phyloP scores from a whole-genome alignment of 2,888 invertebrate species.

The Hirtodrosophila cameraria region DNA sequence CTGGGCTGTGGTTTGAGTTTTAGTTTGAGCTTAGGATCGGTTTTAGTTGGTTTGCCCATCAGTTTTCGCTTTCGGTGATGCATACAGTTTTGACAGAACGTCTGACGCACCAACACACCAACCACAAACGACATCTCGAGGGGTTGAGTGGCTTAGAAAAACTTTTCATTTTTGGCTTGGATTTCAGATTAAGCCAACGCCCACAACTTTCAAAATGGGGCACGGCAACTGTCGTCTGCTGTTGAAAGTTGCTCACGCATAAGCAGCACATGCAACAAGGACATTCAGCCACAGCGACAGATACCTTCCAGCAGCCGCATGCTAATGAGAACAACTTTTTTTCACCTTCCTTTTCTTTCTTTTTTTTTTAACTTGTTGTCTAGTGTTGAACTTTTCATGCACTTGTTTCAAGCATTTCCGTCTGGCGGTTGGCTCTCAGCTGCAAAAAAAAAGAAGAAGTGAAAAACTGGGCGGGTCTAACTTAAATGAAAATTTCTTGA shows the following conservation, averaged over 20 bases:
- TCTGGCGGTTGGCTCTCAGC: not conserved
- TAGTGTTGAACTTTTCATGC: conserved; percentile 42
- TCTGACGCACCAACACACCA: conserved; percentile 50
- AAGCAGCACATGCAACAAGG: conserved; percentile 43
- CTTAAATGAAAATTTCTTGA: conserved; percentile 39
- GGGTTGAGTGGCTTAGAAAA: conserved; percentile 47
- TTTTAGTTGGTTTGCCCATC: conserved; percentile 22
- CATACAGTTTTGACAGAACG: conserved; percentile 59
- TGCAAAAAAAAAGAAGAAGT: conserved; percentile 6
- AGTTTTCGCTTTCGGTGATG: conserved; percentile 55
- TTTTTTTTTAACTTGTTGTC: conserved; percentile 17
- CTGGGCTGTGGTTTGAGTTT: not conserved
- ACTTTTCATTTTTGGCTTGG: conserved; percentile 47
- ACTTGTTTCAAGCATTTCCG: conserved; percentile 34
- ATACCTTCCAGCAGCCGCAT: conserved; percentile 47
- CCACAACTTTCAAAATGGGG: conserved; percentile 7
- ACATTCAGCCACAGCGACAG: conserved; percentile 5
- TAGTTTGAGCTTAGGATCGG: not conserved
- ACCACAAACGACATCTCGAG: conserved; percentile 53
- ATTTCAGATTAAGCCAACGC: conserved; percentile 42
- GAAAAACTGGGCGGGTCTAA: conserved; percentile 13
- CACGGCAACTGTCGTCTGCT: conserved; percentile 41
- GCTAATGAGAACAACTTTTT: conserved; percentile 70
- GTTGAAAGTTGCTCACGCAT: conserved; percentile 63
- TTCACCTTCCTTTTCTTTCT: conserved; percentile 20